A percentile compares a stretch with the other conserved stretches of the same genome.
Conservation (phyloP, 2,888 invertebrate species). For the Muscina levida region DNA sequence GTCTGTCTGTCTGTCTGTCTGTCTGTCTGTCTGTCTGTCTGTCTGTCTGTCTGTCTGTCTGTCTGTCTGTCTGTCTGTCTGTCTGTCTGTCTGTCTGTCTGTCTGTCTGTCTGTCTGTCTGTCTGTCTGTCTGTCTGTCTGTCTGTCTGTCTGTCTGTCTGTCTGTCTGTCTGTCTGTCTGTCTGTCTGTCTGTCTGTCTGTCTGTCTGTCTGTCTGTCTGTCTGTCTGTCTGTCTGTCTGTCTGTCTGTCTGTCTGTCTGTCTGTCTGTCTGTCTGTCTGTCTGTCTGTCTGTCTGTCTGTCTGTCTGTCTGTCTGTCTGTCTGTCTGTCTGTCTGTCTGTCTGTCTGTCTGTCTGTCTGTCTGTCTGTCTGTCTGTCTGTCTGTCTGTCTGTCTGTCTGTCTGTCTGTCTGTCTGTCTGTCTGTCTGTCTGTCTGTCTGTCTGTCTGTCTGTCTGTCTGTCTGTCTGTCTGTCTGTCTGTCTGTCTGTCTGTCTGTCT, state of each 20-base stretch:
- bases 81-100: conserved; percentile 28
- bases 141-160: conserved; percentile 32
- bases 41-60: conserved; percentile 30
- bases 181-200: conserved; percentile 32
- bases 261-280: conserved; percentile 32
- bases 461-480: conserved; percentile 30
- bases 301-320: conserved; percentile 30
- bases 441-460: conserved; percentile 30
- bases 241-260: conserved; percentile 30
- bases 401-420: conserved; percentile 23
- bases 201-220: conserved; percentile 30
- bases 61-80: conserved; percentile 28
- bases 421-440: conserved; percentile 32
- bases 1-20: conserved; percentile 29
- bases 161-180: conserved; percentile 30
- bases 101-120: conserved; percentile 32
- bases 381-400: conserved; percentile 32
- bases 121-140: conserved; percentile 30
- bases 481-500: conserved; percentile 30
- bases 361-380: conserved; percentile 30
- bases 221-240: conserved; percentile 32
- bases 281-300: conserved; percentile 30
- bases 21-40: conserved; percentile 33
- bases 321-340: conserved; percentile 30
- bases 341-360: conserved; percentile 30